phyloP scores from a whole-genome alignment of 2,797 vertebrate species.

The Lagocephalus sceleratus region DNA sequence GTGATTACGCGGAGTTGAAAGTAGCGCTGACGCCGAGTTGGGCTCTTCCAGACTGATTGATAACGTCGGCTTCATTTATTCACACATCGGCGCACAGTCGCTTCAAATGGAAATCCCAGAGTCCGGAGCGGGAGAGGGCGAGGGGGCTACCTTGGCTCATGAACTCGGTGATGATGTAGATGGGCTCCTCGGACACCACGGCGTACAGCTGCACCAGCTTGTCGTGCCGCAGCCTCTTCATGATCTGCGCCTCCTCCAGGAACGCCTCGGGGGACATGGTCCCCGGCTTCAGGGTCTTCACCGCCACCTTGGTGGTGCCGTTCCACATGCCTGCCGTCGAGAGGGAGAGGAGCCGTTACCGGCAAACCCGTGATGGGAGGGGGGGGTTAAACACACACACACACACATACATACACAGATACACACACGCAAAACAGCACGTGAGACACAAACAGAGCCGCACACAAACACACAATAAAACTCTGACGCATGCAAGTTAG shows the following conservation, averaged over 20 bases:
- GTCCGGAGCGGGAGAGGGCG: no score
- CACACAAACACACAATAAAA: constrained; percentile 6
- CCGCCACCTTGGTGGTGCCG: constrained; percentile 92
- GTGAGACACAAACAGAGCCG: constrained; percentile 1
- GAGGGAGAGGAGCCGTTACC: constrained; percentile 37
- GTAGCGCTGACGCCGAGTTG: no score
- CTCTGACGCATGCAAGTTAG: constrained; percentile 36
- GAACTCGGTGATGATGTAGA: constrained; percentile 97
- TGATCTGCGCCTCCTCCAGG: constrained; percentile 97
- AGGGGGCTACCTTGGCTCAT: constrained; percentile 83
- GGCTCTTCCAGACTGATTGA: no score
- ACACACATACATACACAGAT: not conserved
- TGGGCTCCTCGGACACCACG: constrained; percentile 95
- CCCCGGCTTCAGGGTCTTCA: constrained; percentile 95
- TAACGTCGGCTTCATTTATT: no score
- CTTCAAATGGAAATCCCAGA: no score
- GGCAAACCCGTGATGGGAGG: no score
- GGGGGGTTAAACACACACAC: not conserved
- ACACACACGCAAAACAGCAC: not conserved
- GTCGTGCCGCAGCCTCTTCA: constrained; percentile 95
- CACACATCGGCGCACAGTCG: no score
- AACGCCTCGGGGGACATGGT: constrained; percentile 98
- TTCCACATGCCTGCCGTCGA: constrained; percentile 91
- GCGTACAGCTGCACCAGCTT: constrained; percentile 98
- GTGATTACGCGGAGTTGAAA: no score